Evolutionary conservation across 2,888 invertebrate species (phyloP), one percentile per base, ranked within the genome.

Genomic region (Dryomyza anilis): DNA sequence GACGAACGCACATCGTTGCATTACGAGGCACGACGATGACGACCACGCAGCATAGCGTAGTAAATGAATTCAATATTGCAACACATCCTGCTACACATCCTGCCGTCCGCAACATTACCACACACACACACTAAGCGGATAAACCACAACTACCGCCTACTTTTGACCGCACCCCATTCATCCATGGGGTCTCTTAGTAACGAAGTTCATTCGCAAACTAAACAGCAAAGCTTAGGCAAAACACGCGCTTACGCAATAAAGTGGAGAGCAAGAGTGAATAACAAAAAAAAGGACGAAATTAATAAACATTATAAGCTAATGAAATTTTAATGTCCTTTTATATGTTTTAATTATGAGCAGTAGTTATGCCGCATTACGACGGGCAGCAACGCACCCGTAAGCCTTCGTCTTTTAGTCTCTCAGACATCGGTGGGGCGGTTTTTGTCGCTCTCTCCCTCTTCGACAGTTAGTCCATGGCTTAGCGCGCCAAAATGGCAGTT

Each of bases 301-400:
- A 75, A 76, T 74, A 74, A 73, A 73, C 70, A 72, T 75, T 73
- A 73, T 71, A 74, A 70, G 72, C 72, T 73, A 74, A 75, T 74
- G 73, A 75, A 76, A 74, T 74, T 73, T 74, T 73, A 72, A 75
- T 73, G 72, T 69, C 64, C 62, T 58, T 58, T 46, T 48, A 48
- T 50, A 48, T 16, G 33, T 70, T 70, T 68, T 69, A 69, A 69
- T 70, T 69, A 69, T 65, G 67, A 68, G 67, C 30, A 19, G 23
- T 30, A n/a, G 39, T 8, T 21, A 16, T 33, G 33, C 8, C 25
- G 39, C n/a, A 16, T 14, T 39, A n/a, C n/a, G n/a, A n/a, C 39
- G 39, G 39, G 7, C 39, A 12, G 7, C 33, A 8, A 8, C 33
- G 33, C 33, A 12, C 7, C 33, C 33, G 33, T n/a, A n/a, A n/a